phyloP scores from a whole-genome alignment of 2,888 invertebrate genomes.

The Clivina fossor region DNA sequence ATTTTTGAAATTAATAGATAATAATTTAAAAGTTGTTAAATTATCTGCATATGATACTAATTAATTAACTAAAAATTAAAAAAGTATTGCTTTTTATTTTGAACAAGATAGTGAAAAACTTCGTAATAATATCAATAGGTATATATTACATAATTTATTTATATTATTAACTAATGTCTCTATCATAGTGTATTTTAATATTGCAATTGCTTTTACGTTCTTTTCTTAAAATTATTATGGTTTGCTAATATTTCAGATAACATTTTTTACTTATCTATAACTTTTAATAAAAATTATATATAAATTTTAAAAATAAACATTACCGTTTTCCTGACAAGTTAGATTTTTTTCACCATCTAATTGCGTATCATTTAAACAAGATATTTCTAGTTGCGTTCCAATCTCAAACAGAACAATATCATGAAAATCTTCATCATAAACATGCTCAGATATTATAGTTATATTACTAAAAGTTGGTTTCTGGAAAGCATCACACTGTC shows the following conservation, averaged over 20 bases:
- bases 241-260: no score
- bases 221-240: not conserved
- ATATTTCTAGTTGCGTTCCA: constrained; percentile 58
- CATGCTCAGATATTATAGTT: constrained; percentile 44
- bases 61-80: no score
- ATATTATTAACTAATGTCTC: no score
- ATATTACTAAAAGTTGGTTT: constrained; percentile 42
- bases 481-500: constrained; percentile 45
- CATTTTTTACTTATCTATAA: no score
- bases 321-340: constrained; percentile 60
- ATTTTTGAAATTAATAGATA: no score
- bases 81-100: no score
- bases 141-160: no score
- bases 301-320: constrained; percentile 45
- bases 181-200: constrained; percentile 2
- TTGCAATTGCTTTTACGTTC: not conserved
- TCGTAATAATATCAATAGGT: no score
- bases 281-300: no score
- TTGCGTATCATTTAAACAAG: constrained; percentile 54
- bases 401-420: constrained; percentile 46
- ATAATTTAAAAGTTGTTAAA: no score
- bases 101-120: no score
- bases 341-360: constrained; percentile 54
- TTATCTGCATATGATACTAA: no score
- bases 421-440: constrained; percentile 36